phyloP scores from a whole-genome alignment of 2,113 vertebrate species.

The Megalops atlanticus region DNA sequence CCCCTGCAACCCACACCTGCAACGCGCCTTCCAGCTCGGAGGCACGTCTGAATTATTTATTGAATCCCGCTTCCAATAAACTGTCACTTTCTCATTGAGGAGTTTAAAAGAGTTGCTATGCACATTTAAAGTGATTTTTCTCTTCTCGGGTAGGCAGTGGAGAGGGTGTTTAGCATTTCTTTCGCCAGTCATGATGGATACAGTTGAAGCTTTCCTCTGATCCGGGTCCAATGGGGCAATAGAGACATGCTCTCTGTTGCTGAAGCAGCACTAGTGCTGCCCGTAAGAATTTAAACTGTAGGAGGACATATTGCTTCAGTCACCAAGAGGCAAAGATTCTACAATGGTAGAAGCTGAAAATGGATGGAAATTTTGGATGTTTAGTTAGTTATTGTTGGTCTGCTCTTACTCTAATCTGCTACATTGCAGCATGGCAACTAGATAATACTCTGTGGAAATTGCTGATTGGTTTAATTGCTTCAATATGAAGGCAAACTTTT shows the following conservation, averaged over 20 bases:
- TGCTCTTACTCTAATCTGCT: too few species aligned
- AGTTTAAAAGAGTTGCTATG: not conserved
- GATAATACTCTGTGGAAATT: too few species aligned
- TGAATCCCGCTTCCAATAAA: not conserved
- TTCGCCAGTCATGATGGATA: not conserved
- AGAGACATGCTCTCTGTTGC: too few species aligned
- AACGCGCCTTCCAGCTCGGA: not conserved
- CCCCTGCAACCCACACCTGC: not conserved
- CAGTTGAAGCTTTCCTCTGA: not conserved
- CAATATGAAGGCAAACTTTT: too few species aligned
- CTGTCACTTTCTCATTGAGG: not conserved
- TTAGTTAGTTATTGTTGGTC: not conserved
- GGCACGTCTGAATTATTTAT: slow-evolving; percentile 10
- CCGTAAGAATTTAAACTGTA: not conserved
- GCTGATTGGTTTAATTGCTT: too few species aligned
- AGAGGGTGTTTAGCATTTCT: not conserved
- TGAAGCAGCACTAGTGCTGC: too few species aligned
- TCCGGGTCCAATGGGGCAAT: not conserved
- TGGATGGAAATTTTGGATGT: not conserved
- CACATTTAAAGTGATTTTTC: not conserved
- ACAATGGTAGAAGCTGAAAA: not conserved
- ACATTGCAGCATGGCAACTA: too few species aligned
- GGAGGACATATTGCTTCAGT: not conserved
- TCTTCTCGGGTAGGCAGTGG: not conserved
- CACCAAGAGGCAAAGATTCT: not conserved